These are phyloP conservation scores for Festucalex cinctus DNA, from an alignment of 2,113 vertebrate species.

Conservation along the genomic window DNA sequence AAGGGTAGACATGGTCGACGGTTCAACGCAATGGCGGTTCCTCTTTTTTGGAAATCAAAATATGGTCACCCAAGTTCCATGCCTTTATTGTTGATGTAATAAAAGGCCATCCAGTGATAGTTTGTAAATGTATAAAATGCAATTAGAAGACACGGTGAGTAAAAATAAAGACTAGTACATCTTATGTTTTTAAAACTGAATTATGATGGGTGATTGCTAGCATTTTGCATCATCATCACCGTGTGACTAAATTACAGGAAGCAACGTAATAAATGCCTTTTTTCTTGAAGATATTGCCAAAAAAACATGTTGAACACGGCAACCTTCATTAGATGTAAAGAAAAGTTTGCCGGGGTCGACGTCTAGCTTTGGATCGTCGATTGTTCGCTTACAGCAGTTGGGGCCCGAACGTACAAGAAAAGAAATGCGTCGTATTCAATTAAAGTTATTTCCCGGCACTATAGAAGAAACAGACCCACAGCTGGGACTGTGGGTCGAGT, in stretches of 20 bases:
- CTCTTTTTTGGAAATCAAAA: too few species aligned
- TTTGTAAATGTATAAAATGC: not conserved
- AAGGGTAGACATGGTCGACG: too few species aligned
- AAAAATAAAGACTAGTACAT: too few species aligned
- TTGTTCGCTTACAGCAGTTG: constrained; percentile 24
- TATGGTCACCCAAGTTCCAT: too few species aligned
- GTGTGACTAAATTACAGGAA: not conserved
- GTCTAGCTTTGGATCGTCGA: constrained; percentile 14
- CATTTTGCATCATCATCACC: not conserved
- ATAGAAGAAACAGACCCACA: constrained; percentile 64
- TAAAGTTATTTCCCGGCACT: constrained; percentile 56
- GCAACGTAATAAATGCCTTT: not conserved
- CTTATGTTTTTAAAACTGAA: too few species aligned
- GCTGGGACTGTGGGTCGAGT: constrained; percentile 64
- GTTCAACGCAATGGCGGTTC: too few species aligned
- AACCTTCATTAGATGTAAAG: constrained; percentile 8
- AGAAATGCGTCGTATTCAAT: constrained; percentile 67
- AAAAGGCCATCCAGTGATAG: too few species aligned
- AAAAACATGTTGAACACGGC: not conserved
- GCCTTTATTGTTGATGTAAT: too few species aligned
- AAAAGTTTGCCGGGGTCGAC: constrained; percentile 20
- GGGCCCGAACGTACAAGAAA: constrained; percentile 42
- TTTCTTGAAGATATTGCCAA: not conserved
- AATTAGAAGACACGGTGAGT: too few species aligned
- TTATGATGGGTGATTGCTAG: constrained; percentile 11